phyloP scores from a whole-genome alignment of 1,140 invertebrate species.

The Subanguina moxae region DNA sequence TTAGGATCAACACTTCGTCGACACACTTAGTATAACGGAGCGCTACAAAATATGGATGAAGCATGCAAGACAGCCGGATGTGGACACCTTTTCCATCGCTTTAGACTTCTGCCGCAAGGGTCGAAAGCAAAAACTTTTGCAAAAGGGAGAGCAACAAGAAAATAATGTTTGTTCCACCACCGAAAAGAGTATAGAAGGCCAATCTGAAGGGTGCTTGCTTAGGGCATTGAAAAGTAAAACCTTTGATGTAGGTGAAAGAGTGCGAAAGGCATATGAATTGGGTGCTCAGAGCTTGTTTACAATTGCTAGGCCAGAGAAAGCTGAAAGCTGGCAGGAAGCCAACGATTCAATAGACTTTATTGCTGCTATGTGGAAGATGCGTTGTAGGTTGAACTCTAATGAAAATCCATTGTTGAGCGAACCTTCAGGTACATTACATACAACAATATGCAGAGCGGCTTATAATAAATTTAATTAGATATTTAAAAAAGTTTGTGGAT shows the following conservation, averaged over 20 bases:
- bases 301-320: neutral
- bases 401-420: neutral
- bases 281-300: neutral
- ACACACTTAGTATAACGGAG: constrained; percentile 33
- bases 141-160: neutral
- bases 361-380: constrained; percentile 4
- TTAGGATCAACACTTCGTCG: constrained; percentile 33
- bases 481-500: too few relatives aligned
- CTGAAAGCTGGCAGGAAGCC: neutral
- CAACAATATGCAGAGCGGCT: too few relatives aligned
- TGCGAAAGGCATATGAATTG: constrained; percentile 5
- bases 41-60: constrained; percentile 33
- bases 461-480: too few relatives aligned
- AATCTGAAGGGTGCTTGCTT: too few relatives aligned
- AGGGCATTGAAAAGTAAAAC: neutral
- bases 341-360: constrained; percentile 7
- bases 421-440: too few relatives aligned
- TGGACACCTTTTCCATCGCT: constrained; percentile 15
- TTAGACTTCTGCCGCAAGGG: constrained; percentile 12
- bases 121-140: neutral
- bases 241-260: constrained; percentile 10
- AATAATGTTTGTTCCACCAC: neutral
- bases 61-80: constrained; percentile 30
- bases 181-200: too few relatives aligned
- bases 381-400: neutral